Base-by-base conservation (phyloP, 2,797 vertebrate genomes). In the Chaetophractus vellerosus region DNA sequence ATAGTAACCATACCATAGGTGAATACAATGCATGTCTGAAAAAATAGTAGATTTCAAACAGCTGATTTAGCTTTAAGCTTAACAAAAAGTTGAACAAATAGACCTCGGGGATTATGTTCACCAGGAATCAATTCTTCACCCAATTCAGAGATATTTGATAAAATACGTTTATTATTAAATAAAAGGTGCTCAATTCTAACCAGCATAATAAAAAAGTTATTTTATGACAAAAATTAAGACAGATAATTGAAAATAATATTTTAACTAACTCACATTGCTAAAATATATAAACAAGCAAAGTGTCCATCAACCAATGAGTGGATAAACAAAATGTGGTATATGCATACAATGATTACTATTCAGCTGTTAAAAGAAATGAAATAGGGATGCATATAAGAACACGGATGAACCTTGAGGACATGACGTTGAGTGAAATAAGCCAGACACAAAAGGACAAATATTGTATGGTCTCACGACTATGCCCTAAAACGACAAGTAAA, bases 251-350 rank as follows among this genome's bases (percentile, higher is more conserved):
- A 69, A 90, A 82, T 28, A 66, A 72, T 18, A 92, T 55, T 93
- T 94, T 57, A 92, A 71, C 31, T 52, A 88, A 78, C 75, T 80
- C 45, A 84, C 3, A 91, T 87, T 94, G 45, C 45, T 45, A 45
- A 45, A 45, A 45, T 10, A 45, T 45, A 8, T 5, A 45, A 45
- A 45, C 45, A 45, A 9, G 5, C 45, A 8, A 9, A 45, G 45
- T 45, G 45, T 45, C 45, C 45, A 9, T 45, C 45, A 45, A 45
- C 45, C 9, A 45, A 45, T 45, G 45, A 45, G 45, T 9, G 8
- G 45, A 45, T 45, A 45, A 45, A 45, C 45, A 45, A 45, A 45
- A 45, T 45, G 45, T 45, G 45, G 45, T 45, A 45, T 45, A 45
- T 45, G 10, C 45, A 45, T 45, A 45, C 7, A 45, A 45, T 45